Evolutionary conservation across 2,888 invertebrate species (phyloP).

Genomic region (Cerceris rybyensis): DNA sequence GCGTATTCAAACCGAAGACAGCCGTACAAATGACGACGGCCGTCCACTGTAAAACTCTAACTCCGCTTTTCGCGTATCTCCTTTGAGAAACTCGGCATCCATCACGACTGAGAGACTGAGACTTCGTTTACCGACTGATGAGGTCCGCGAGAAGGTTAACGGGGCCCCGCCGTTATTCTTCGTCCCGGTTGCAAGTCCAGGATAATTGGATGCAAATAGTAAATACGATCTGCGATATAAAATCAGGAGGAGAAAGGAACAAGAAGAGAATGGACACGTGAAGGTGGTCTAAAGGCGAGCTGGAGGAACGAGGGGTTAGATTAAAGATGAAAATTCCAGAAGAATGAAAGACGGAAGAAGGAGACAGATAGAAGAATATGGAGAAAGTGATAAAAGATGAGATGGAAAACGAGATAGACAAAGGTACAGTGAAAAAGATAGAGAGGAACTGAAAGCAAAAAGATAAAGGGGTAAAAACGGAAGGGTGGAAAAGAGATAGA

Average conservation of each 20-base stretch:
- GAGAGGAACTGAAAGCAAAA: slow-evolving; percentile 17
- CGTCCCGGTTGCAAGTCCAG: slow-evolving; percentile 35
- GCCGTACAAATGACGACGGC: neutral
- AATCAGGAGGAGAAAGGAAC: slow-evolving; percentile 26
- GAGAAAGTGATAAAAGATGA: slow-evolving; percentile 16
- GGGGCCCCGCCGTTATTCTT: slow-evolving; percentile 48
- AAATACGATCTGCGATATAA: slow-evolving; percentile 48
- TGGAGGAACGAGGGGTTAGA: slow-evolving; percentile 37
- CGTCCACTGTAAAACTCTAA: slow-evolving; percentile 7
- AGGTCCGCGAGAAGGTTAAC: slow-evolving; percentile 49
- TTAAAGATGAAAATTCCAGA: slow-evolving; percentile 15
- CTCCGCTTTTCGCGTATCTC: slow-evolving; percentile 2
- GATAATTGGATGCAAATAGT: slow-evolving; percentile 57
- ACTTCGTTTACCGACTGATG: slow-evolving; percentile 35
- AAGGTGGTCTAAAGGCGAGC: slow-evolving; percentile 38
- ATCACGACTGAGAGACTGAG: slow-evolving; percentile 32
- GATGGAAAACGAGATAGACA: slow-evolving; percentile 20
- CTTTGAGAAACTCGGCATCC: slow-evolving; percentile 27
- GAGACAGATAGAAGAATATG: slow-evolving; percentile 1
- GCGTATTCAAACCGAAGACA: neutral
- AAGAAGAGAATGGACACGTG: slow-evolving; percentile 11
- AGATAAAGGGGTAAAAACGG: slow-evolving; percentile 9
- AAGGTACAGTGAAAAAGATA: neutral
- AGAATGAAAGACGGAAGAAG: slow-evolving; percentile 13
- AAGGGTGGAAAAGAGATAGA: slow-evolving; percentile 47